Evolutionary conservation across 2,797 vertebrate genomes (phyloP).

Genomic region (Arrhamphus sclerolepis): DNA sequence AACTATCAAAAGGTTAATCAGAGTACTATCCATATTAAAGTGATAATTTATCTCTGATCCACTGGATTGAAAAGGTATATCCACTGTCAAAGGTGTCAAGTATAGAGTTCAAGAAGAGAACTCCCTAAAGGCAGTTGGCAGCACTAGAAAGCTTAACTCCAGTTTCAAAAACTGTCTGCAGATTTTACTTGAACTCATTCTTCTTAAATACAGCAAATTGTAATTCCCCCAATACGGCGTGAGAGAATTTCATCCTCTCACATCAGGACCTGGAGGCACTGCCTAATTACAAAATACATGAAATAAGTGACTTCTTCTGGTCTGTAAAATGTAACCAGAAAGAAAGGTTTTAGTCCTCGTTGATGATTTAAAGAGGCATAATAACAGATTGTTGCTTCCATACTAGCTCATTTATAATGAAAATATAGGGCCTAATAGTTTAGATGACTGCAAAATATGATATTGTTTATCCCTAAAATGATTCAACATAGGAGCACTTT

Average conservation of each 20-base stretch:
- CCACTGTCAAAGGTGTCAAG: constrained; percentile 59
- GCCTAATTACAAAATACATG: too few relatives aligned
- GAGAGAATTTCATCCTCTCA: neutral
- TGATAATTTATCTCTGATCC: constrained; percentile 64
- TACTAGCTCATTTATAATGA: too few relatives aligned
- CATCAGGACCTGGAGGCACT: too few relatives aligned
- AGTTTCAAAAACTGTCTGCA: constrained; percentile 44
- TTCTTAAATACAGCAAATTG: constrained; percentile 5
- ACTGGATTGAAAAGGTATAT: constrained; percentile 41
- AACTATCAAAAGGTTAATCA: constrained; percentile 50
- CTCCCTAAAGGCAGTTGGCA: constrained; percentile 60
- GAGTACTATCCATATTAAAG: constrained; percentile 44
- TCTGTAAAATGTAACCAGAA: too few relatives aligned
- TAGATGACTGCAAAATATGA: neutral
- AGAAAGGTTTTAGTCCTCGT: too few relatives aligned
- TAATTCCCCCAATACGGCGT: neutral
- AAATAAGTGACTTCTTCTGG: too few relatives aligned
- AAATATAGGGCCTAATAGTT: neutral
- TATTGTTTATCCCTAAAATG: neutral
- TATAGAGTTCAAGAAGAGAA: constrained; percentile 51
- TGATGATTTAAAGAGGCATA: too few relatives aligned
- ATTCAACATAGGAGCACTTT: constrained; percentile 31
- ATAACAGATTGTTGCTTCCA: too few relatives aligned
- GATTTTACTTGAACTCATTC: constrained; percentile 4
- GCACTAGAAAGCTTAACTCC: constrained; percentile 30